Evolutionary conservation across 2,797 vertebrate species (phyloP).

Genomic region (Parauchenoglanis ngamensis): DNA sequence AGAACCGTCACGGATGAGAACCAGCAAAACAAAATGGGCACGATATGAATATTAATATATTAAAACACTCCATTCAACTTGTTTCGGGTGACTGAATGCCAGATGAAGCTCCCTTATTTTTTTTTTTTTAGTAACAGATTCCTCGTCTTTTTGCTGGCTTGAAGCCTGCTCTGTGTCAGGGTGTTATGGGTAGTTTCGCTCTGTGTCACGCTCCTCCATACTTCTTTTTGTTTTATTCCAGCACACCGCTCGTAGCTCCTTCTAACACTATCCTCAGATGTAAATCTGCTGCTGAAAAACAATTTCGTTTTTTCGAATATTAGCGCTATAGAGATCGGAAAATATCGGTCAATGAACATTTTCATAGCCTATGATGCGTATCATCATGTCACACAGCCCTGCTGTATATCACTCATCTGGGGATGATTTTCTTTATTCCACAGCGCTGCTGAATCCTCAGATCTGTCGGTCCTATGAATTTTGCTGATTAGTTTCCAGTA

Average conservation of each 20-base stretch:
- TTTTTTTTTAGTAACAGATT: neutral
- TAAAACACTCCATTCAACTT: neutral
- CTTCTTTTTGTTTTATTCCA: neutral
- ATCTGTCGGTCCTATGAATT: neutral
- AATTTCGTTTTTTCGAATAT: neutral
- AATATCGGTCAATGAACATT: neutral
- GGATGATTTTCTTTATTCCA: neutral
- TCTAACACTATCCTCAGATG: too few relatives aligned
- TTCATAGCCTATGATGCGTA: neutral
- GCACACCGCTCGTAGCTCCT: neutral
- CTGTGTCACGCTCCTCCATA: neutral
- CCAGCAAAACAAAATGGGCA: neutral
- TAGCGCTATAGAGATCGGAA: neutral
- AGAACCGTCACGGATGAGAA: neutral
- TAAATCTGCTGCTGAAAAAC: neutral
- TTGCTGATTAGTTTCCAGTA: neutral
- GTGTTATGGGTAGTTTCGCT: neutral
- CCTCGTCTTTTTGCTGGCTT: neutral
- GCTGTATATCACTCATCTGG: neutral
- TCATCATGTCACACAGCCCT: neutral
- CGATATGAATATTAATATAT: neutral
- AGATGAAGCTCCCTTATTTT: neutral
- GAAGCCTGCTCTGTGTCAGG: neutral
- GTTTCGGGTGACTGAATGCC: neutral
- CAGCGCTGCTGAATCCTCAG: neutral